A percentile compares a stretch with the other conserved stretches of the same genome.
These are phyloP conservation scores for Entelurus aequoreus DNA, from an alignment of 2,113 vertebrate genomes.

Conservation along the genomic window DNA sequence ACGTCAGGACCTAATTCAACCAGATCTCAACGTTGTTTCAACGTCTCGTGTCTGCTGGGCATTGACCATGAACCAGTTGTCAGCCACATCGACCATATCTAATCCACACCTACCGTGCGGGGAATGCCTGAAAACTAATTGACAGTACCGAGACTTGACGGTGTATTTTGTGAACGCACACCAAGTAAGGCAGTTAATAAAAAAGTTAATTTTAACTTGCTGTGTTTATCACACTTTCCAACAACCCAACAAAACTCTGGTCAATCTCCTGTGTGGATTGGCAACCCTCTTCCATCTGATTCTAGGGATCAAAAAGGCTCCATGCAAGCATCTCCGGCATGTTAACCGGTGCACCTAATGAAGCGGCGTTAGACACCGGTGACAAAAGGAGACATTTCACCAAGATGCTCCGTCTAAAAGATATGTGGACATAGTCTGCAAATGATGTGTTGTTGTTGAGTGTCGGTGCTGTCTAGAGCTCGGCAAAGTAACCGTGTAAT, in stretches of 20 bases:
- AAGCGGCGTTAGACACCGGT: conserved; percentile 61
- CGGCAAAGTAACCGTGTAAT: too few relatives aligned
- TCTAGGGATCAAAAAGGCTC: conserved; percentile 65
- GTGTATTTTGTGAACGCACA: too few relatives aligned
- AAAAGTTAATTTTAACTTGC: conserved; percentile 4
- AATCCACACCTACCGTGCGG: too few relatives aligned
- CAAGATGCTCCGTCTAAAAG: not conserved
- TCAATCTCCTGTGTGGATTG: conserved; percentile 58
- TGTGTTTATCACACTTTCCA: conserved; percentile 37
- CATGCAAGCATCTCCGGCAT: conserved; percentile 46
- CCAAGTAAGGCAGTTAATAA: not conserved
- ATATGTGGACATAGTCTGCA: conserved; percentile 1
- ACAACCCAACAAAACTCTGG: conserved; percentile 41
- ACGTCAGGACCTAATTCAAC: too few relatives aligned
- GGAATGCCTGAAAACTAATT: too few relatives aligned
- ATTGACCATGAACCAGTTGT: too few relatives aligned
- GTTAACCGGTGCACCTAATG: conserved; percentile 65
- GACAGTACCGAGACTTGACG: too few relatives aligned
- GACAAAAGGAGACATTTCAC: conserved; percentile 31
- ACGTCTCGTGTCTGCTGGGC: too few relatives aligned
- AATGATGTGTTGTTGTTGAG: too few relatives aligned
- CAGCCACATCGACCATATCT: too few relatives aligned
- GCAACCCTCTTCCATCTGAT: conserved; percentile 60
- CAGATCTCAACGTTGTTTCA: too few relatives aligned
- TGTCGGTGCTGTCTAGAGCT: too few relatives aligned